Evolutionary conservation across 2,797 vertebrate genomes (phyloP), one percentile per base, ranked within the genome.

Genomic region (Anguilla megastoma): DNA sequence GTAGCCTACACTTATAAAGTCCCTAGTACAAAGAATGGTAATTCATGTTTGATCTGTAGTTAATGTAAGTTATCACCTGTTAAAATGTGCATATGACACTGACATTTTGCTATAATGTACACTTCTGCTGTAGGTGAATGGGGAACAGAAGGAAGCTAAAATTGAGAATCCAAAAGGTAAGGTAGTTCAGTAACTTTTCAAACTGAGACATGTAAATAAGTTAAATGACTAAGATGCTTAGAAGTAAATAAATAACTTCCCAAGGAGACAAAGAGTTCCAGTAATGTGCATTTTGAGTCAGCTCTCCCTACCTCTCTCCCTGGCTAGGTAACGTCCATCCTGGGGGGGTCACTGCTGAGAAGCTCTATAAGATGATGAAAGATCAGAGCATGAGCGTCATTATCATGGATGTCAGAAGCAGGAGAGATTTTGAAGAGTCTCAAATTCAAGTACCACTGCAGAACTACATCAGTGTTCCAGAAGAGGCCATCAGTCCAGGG

Each of bases 401-500:
- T 88, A 96, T 99, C 90, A 98, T 99, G 98, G 99, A 99, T 90
- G 96, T 97, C 48, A 97, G 98, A 71, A 95, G 90, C 92, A 36
- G 91, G n/a, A 94, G 89, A 69, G 97, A 99, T 94, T 98, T 97
- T 92, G 96, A 97, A 89, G 97, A 98, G 90, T 99, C 99, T 6
- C 97, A 95, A 91, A 98, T 99, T 91, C 94, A 93, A 89, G 93
- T 97, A 89, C 97, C 97, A 27, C 86, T 89, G 27, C 95, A 95
- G 91, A 94, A 30, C 82, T 96, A 93, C 87, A 94, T 99, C 93
- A 98, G 96, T 2, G 96, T 99, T 87, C 98, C 99, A 85, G 97
- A 99, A 91, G 98, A 99, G 93, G 97, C 97, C 84, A 93, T 99
- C 90, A 96, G 88, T 86, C 97, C 99, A 84, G 98, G 99, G 99